Base-by-base conservation (phyloP, 2,113 vertebrate genomes). In the Euleptes europaea region DNA sequence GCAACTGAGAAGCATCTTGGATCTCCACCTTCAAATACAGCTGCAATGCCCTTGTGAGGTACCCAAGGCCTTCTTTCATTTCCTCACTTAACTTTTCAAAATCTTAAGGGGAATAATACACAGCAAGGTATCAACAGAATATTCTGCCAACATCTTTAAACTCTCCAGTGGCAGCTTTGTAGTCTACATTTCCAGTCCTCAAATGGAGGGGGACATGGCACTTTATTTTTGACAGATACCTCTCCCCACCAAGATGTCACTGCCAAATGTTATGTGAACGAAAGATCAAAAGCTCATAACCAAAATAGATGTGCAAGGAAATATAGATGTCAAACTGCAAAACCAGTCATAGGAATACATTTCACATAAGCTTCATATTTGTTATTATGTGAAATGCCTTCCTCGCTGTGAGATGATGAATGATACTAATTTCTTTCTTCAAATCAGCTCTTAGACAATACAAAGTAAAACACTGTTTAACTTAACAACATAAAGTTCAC, bases 51-150 rank as follows among this genome's bases (percentile, higher is more conserved):
- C 95, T 86, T 0, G 93, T 95, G 77, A 99, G 97, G 38, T 98
- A 97, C 94, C 94, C 93, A 82, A 99, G 95, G 90, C 98, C 98
- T 10, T 97, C 95, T 92, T 94, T 98, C 97, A 98, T 98, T 91
- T 98, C 95, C 95, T 98, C 97, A 86, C 95, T 96, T 92, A 98
- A 95, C 31, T 91, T 95, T 88, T 91, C 95, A 88, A 94, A 90
- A 93, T 99, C 98, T 98, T 94, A 80, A 82, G 38, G 69, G 38
- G 89, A 86, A 93, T 90, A 88, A 91, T 92, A 78, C 44, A 87
- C 11, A 84, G 66, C 28, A 89, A 82, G 81, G 88, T 47, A 33
- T 83, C 86, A 84, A 77, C 65, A 85, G 69, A 91, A 92, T 4
- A 57, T 88, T 92, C 84, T 65, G 15, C 15, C 78, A 90, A 82